Conservation (phyloP, 2,888 invertebrate species). For the Heliconius ismenius region DNA sequence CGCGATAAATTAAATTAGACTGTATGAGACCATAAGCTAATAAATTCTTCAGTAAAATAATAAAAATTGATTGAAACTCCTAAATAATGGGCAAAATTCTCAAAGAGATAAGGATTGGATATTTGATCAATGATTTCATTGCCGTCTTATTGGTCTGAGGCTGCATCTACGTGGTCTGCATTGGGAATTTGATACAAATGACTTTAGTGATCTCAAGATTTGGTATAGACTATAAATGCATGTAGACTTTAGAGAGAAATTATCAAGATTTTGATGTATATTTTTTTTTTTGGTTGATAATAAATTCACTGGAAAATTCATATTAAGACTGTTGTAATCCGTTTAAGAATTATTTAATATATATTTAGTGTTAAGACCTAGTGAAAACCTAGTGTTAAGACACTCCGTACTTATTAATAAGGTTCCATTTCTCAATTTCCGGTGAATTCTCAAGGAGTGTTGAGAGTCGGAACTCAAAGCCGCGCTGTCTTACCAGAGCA, state of each 20-base stretch:
- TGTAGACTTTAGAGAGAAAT: not conserved
- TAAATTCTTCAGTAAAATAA: not conserved
- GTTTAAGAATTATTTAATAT: too few relatives aligned
- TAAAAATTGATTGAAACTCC: slow-evolving; percentile 9
- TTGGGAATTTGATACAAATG: not conserved
- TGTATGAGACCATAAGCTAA: not conserved
- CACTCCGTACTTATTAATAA: too few relatives aligned
- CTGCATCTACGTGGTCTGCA: slow-evolving; percentile 14
- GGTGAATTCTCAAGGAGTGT: too few relatives aligned
- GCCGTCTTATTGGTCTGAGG: not conserved
- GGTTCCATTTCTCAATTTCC: too few relatives aligned
- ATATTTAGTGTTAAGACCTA: too few relatives aligned
- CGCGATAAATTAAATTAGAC: not conserved
- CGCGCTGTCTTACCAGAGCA: too few relatives aligned
- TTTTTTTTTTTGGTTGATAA: not conserved
- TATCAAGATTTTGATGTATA: not conserved
- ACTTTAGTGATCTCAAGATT: not conserved
- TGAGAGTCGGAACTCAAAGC: too few relatives aligned
- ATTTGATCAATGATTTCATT: slow-evolving; percentile 12
- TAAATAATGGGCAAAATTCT: slow-evolving; percentile 4
- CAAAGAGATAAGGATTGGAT: not conserved
- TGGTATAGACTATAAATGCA: not conserved
- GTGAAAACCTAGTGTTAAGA: too few relatives aligned
- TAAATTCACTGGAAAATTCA: not conserved
- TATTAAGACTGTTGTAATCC: not conserved